Evolutionary conservation across 2,113 vertebrate genomes (phyloP).

Genomic region (Phyllostomus discolor): DNA sequence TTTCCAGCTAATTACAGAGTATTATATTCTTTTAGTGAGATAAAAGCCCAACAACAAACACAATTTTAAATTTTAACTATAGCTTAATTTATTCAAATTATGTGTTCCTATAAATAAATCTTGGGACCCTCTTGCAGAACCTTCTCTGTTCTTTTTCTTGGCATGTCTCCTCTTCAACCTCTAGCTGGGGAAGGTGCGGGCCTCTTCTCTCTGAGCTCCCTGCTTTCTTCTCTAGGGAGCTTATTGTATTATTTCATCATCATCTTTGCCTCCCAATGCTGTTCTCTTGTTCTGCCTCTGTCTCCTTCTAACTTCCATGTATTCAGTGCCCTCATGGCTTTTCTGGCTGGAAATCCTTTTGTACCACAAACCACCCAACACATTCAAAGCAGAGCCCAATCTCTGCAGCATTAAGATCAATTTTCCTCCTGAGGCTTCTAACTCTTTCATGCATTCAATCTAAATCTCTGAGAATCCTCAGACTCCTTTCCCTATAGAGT

Average conservation of each 20-base stretch:
- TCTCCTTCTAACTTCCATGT: neutral
- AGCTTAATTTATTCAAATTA: neutral
- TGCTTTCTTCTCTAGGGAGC: neutral
- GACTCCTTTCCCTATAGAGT: neutral
- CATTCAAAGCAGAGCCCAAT: neutral
- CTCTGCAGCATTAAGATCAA: neutral
- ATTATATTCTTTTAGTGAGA: neutral
- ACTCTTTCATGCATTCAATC: neutral
- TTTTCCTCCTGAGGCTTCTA: neutral
- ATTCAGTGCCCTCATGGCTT: neutral
- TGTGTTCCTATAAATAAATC: neutral
- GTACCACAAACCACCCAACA: neutral
- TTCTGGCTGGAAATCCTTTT: neutral
- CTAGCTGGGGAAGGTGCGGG: too few species aligned
- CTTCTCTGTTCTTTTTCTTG: neutral
- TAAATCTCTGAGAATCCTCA: neutral
- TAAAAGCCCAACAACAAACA: neutral
- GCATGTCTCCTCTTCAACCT: neutral
- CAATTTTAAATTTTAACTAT: neutral
- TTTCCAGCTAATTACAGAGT: neutral
- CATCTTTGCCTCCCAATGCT: neutral
- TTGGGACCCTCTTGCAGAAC: neutral
- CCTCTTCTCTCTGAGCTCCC: neutral
- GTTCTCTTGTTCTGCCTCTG: neutral
- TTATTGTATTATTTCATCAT: neutral